Evolutionary conservation across 2,113 vertebrate species (phyloP).

Genomic region (Myiopsitta monachus): DNA sequence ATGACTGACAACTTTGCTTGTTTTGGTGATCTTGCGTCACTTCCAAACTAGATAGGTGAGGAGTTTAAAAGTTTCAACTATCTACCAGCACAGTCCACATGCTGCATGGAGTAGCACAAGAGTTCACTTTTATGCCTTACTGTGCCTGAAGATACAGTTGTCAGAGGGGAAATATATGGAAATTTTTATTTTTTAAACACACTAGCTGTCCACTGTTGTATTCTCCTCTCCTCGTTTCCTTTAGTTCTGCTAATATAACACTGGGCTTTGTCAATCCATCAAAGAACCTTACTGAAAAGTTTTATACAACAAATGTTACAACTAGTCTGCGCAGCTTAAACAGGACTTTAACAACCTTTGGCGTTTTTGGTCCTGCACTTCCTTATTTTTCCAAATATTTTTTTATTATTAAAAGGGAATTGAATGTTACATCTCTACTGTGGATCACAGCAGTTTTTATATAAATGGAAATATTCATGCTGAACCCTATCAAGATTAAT

Average conservation of each 20-base stretch:
- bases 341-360: not conserved
- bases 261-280: not conserved
- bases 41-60: not conserved
- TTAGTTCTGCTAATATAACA: not conserved
- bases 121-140: not conserved
- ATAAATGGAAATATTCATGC: not conserved
- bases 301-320: not conserved
- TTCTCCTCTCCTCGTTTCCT: not conserved
- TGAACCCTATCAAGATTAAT: not conserved
- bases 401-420: not conserved
- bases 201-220: not conserved
- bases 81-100: not conserved
- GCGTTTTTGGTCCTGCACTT: not conserved
- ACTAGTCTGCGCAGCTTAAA: not conserved
- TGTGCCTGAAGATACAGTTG: not conserved
- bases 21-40: not conserved
- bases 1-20: not conserved
- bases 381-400: not conserved
- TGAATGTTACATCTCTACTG: not conserved
- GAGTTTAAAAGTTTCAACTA: not conserved
- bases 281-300: not conserved
- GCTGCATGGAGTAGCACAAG: not conserved
- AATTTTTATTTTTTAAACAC: not conserved
- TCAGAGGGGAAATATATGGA: not conserved
- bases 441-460: not conserved